These are phyloP conservation scores for Neoaliturus tenellus DNA, from an alignment of 2,888 invertebrate species.

Conservation along the genomic window DNA sequence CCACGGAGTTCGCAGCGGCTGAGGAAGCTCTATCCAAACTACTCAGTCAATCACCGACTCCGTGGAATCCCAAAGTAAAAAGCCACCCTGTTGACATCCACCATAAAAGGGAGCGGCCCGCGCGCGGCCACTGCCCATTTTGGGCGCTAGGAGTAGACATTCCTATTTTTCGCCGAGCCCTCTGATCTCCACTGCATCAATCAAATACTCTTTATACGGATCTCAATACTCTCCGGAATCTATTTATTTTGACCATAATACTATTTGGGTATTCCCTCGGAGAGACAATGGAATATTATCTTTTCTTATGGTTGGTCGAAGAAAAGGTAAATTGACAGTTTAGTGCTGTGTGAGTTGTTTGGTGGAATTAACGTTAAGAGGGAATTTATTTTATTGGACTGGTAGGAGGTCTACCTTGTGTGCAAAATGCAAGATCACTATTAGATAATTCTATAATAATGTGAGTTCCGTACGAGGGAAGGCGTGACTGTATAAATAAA, in stretches of 20 bases:
- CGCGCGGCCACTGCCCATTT: neutral
- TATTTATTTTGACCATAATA: neutral
- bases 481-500: too few relatives aligned
- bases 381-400: too few relatives aligned
- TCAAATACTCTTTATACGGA: constrained; percentile 3
- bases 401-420: too few relatives aligned
- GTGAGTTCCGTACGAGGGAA: too few relatives aligned
- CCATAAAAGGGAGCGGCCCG: neutral
- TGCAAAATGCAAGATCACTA: too few relatives aligned
- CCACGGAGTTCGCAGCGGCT: too few relatives aligned
- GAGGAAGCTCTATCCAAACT: neutral
- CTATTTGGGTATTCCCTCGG: neutral
- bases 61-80: constrained; percentile 1
- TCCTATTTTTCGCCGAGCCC: constrained; percentile 23
- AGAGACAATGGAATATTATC: neutral
- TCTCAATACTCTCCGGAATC: neutral
- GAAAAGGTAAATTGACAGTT: too few relatives aligned
- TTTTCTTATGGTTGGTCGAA: neutral
- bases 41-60: neutral
- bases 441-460: too few relatives aligned
- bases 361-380: too few relatives aligned
- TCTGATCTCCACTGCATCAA: constrained; percentile 9
- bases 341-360: too few relatives aligned
- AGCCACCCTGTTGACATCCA: constrained; percentile 6
- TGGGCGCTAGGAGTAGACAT: constrained; percentile 7